Conservation (phyloP, 35 echinoderm and acorn worm genomes). For the Apostichopus parvimensis region DNA sequence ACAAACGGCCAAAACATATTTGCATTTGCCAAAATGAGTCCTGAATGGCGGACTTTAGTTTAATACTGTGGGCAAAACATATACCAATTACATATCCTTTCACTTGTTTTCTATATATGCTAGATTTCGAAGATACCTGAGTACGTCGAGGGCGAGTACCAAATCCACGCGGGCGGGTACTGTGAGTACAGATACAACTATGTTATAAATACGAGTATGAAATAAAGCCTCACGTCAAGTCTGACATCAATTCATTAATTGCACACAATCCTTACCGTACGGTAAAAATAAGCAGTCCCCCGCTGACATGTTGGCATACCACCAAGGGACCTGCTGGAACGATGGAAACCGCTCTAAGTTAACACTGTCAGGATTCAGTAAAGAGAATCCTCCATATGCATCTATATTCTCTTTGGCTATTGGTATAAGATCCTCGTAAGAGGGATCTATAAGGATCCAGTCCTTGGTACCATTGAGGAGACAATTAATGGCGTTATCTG, state of each 20-base stretch:
- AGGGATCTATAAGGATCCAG: slow-evolving; percentile 86
- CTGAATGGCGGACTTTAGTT: no score
- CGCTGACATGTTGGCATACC: slow-evolving; percentile 81
- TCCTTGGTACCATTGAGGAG: slow-evolving; percentile 86
- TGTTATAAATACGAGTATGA: neutral
- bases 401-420: slow-evolving; percentile 78
- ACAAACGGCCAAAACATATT: no score
- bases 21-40: no score
- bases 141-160: no score
- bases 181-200: no score
- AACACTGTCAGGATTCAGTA: slow-evolving; percentile 81
- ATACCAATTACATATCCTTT: no score
- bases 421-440: slow-evolving; percentile 73
- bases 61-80: no score
- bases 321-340: slow-evolving; percentile 77
- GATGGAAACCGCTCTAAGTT: slow-evolving; percentile 70
- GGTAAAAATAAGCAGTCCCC: slow-evolving; percentile 94
- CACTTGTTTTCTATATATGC: no score
- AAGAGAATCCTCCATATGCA: slow-evolving; percentile 71
- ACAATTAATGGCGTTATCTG: slow-evolving; percentile 95
- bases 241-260: neutral
- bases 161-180: no score
- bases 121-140: no score
- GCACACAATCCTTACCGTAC: slow-evolving; percentile 50
- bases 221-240: no score